Evolutionary conservation across 2,113 vertebrate genomes (phyloP), one percentile per base, ranked within the genome.

Genomic region (Nicator chloris): DNA sequence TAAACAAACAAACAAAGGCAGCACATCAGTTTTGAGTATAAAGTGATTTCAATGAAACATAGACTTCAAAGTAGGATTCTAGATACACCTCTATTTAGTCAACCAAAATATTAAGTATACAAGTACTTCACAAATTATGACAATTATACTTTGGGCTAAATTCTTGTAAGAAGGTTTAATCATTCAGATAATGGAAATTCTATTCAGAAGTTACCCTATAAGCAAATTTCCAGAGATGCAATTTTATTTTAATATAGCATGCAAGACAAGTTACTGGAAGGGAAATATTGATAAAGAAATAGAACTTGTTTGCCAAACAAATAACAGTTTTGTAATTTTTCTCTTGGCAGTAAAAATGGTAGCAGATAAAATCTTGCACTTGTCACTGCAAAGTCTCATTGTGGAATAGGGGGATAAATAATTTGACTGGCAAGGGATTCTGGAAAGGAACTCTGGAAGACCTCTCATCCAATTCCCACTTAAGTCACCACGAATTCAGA

Each of bases 381-480:
- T 9, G 39, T 66, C 19, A 59, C 28, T 49, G 13, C 26, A 86
- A 86, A 26, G 10, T n/a, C n/a, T 13, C 15, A 50, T 40, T 59
- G 6, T 37, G 40, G 42, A 76, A 37, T 3, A 63, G 24, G 22
- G 5, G 4, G 9, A 76, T 57, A 72, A 85, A 50, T 60, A 33
- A 60, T 72, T 51, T 63, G 26, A 10, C 33, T 45, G 18, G 14
- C 12, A 71, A 57, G 8, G 24, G 66, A 45, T 18, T 65, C n/a
- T 65, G 33, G 20, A 57, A 82, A 78, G 37, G 11, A 65, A 23
- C 27, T 73, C 33, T 61, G 8, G 12, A 88, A 66, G 14, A 45
- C 7, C 33, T 71, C 14, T 68, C 2, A 2, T 63, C 19, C n/a
- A 63, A 21, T 1, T 0, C 8, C 5, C 7, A 8, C 51, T 63